Conservation (phyloP, 2,113 vertebrate species). For the Arothron firmamentum region DNA sequence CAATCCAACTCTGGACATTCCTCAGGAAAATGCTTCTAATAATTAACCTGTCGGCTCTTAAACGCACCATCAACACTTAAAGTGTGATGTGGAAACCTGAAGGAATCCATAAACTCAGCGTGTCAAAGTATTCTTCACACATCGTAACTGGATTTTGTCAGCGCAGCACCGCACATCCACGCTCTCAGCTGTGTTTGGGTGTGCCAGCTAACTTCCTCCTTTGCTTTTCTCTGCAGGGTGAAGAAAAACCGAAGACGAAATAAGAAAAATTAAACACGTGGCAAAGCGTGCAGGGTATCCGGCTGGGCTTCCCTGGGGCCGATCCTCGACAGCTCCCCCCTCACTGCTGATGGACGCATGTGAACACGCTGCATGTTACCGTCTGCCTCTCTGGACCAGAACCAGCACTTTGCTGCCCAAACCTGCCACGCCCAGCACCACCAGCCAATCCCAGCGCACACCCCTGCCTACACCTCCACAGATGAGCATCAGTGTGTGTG, state of each 20-base stretch:
- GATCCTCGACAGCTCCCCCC: conserved; percentile 36
- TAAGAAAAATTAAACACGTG: conserved; percentile 40
- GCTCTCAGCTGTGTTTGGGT: background rate
- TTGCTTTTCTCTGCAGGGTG: conserved; percentile 54
- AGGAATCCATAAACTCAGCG: no score
- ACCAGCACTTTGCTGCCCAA: conserved; percentile 69
- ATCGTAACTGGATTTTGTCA: background rate
- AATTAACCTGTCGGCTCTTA: no score
- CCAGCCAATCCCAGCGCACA: conserved; percentile 1
- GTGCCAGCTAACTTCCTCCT: background rate
- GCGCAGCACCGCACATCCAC: background rate
- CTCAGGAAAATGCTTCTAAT: no score
- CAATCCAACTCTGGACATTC: no score
- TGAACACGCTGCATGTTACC: conserved; percentile 51
- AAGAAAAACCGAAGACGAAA: conserved; percentile 69
- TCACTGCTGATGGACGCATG: conserved; percentile 62
- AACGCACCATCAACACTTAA: no score
- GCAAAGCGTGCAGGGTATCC: background rate
- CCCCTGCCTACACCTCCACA: conserved; percentile 17
- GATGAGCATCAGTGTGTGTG: conserved; percentile 40
- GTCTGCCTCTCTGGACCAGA: conserved; percentile 61
- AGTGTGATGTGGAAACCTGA: no score
- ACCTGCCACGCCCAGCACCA: conserved; percentile 5
- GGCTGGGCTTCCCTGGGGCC: conserved; percentile 19
- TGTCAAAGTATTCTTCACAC: no score